phyloP scores from a whole-genome alignment of 2,888 invertebrate species.

The Drosophila peninsularis region DNA sequence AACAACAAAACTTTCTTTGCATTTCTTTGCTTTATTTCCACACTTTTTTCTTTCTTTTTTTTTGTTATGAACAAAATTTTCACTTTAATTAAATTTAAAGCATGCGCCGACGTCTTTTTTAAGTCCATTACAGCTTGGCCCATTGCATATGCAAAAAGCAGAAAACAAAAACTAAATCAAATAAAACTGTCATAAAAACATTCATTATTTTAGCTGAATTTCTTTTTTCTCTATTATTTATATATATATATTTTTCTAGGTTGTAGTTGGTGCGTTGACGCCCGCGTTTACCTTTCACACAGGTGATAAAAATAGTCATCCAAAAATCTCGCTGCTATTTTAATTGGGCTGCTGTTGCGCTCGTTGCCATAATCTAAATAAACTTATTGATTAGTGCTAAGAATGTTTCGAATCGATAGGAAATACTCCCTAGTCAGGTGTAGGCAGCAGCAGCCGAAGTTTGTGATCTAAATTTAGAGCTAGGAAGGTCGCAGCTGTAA shows the following conservation, averaged over 20 bases:
- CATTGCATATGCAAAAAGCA: conserved; percentile 73
- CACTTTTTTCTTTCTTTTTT: not conserved
- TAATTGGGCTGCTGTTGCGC: conserved; percentile 29
- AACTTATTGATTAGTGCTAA: conserved; percentile 45
- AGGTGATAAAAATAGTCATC: conserved; percentile 45
- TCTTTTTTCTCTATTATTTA: conserved; percentile 26
- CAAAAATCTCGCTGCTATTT: conserved; percentile 27
- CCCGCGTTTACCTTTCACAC: conserved; percentile 23
- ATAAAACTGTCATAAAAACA: conserved; percentile 50
- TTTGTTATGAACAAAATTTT: conserved; percentile 63
- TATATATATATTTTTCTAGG: conserved; percentile 12
- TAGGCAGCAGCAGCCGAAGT: not conserved
- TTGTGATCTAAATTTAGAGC: not conserved
- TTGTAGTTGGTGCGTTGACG: conserved; percentile 23
- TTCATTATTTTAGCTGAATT: conserved; percentile 39
- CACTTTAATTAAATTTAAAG: conserved; percentile 79
- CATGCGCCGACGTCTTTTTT: conserved; percentile 60
- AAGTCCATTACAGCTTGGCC: conserved; percentile 53
- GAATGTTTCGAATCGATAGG: conserved; percentile 30
- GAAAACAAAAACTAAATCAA: conserved; percentile 27
- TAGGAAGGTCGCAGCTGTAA: conserved; percentile 4
- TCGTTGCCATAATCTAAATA: conserved; percentile 27
- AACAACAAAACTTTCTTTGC: conserved; percentile 74
- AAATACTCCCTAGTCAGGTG: conserved; percentile 4
- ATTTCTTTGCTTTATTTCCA: conserved; percentile 39